Conservation (phyloP, 2,888 invertebrate genomes). For the Cephus spinipes region DNA sequence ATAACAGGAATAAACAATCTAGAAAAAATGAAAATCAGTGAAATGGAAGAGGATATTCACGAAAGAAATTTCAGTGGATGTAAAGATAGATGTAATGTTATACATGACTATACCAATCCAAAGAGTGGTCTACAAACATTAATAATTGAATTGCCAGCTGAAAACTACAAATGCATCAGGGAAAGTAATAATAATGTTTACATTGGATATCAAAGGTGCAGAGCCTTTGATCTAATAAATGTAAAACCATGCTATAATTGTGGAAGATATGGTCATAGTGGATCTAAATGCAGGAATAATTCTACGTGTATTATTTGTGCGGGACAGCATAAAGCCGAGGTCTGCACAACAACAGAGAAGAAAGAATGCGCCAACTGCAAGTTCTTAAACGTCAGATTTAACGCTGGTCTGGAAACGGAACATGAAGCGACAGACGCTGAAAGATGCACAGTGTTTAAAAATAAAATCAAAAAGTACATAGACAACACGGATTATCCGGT, state of each 20-base stretch:
- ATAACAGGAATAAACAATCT: too few species aligned
- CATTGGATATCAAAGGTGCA: constrained; percentile 7
- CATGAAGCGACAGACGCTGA: neutral
- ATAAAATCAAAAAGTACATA: constrained; percentile 11
- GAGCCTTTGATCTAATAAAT: constrained; percentile 8
- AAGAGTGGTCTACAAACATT: too few species aligned
- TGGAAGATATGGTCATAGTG: constrained; percentile 1
- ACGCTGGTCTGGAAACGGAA: neutral
- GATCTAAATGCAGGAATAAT: neutral
- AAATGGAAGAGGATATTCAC: too few species aligned
- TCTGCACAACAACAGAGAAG: neutral
- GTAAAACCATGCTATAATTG: constrained; percentile 5
- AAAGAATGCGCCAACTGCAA: constrained; percentile 3
- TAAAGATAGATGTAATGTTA: too few species aligned
- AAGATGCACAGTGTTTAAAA: constrained; percentile 10
- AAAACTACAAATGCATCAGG: neutral
- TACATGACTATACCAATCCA: too few species aligned
- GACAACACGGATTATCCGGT: constrained; percentile 6
- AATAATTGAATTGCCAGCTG: too few species aligned
- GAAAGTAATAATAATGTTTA: constrained; percentile 6
- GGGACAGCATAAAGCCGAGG: neutral
- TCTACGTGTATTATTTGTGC: constrained; percentile 9
- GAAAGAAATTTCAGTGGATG: too few species aligned
- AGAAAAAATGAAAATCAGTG: too few species aligned
- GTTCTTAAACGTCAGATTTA: neutral